Base-by-base conservation (phyloP, 2,797 vertebrate genomes). In the Hemibagrus guttatus region DNA sequence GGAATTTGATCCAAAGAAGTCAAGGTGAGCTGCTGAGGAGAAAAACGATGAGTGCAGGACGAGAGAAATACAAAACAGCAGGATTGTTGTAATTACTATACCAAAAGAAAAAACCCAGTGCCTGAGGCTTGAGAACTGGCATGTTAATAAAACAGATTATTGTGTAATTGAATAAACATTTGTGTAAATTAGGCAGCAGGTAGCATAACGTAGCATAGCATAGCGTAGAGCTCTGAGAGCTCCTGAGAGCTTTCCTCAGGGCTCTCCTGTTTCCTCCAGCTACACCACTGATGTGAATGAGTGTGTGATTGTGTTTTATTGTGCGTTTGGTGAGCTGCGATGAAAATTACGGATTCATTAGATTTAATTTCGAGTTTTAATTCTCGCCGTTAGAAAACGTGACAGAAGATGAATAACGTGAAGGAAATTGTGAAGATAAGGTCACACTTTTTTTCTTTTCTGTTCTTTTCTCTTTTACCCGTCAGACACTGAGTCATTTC, bases 101-200 rank as follows among this genome's bases (percentile, higher is more conserved):
- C 35, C 76, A 61, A 31, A 39, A 79, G 52, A 75, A 28, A 49
- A n/a, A 64, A 28, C n/a, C n/a, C 28, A 42, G 61, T 5, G 26
- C 59, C 80, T 28, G 59, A 81, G 59, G 79, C 59, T 28, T n/a
- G 46, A 39, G 21, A 16, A 26, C 13, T 23, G 39, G 19, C 2
- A 16, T 26, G 78, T 39, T 80, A 13, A 28, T n/a, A 49, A 63
- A 6, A 14, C 23, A 61, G 19, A 80, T 39, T 61, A 42, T 7
- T 26, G 56, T 42, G 35, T n/a, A 63, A 61, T 81, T 81, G 58
- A 46, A 81, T 61, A 81, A 42, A 81, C 17, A 6, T 9, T 81
- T n/a, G 23, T 42, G 35, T 21, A 46, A 42, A 63, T 42, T 17
- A 79, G 9, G 14, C 52, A 79, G 11, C 4, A 42, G 42, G 49